Evolutionary conservation across 2,113 vertebrate species (phyloP).

Genomic region (Apteryx mantelli): DNA sequence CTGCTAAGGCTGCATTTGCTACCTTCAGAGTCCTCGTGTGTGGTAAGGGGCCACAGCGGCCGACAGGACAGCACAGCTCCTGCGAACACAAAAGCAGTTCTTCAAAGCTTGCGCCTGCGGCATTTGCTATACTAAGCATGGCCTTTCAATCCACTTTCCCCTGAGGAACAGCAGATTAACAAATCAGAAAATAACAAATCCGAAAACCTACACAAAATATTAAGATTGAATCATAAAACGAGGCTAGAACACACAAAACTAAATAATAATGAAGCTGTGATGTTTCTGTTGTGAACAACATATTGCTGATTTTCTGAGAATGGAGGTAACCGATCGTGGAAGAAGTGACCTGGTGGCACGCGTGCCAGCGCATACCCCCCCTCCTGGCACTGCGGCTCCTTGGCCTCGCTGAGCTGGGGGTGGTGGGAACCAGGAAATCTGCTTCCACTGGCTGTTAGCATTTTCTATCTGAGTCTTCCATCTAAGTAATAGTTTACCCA

Average conservation of each 20-base stretch:
- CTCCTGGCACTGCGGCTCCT: fast-evolving
- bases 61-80: background rate
- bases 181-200: background rate
- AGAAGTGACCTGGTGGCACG: background rate
- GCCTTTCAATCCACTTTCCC: background rate
- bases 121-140: background rate
- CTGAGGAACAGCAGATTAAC: background rate
- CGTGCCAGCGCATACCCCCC: fast-evolving
- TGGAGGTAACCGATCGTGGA: fast-evolving
- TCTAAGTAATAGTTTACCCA: background rate
- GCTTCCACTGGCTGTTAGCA: background rate
- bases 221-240: background rate
- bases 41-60: fast-evolving
- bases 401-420: background rate
- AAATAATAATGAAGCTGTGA: background rate
- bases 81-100: background rate
- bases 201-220: background rate
- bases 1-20: background rate
- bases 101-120: background rate
- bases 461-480: background rate
- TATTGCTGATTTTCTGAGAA: fast-evolving
- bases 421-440: background rate
- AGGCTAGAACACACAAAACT: background rate
- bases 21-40: fast-evolving
- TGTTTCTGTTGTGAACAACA: fast-evolving